Conservation (phyloP, 2,888 invertebrate genomes). For the Beris morrisii region DNA sequence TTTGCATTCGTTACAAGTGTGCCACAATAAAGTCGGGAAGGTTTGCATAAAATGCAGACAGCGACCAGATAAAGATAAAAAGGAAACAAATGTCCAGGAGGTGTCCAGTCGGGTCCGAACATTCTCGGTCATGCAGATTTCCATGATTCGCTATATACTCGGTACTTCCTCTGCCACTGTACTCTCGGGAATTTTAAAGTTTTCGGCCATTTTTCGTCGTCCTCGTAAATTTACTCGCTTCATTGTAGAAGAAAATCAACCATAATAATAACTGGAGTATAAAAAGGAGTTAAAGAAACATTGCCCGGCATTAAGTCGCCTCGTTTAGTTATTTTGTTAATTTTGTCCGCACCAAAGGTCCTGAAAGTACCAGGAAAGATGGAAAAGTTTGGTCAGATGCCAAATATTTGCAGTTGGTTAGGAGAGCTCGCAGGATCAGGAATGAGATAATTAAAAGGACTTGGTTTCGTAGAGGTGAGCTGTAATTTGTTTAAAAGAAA, state of each 20-base stretch:
- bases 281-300: constrained; percentile 12
- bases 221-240: constrained; percentile 16
- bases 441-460: too few relatives aligned
- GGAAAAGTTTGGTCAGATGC: too few relatives aligned
- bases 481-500: too few relatives aligned
- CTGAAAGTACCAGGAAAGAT: too few relatives aligned
- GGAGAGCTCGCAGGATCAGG: too few relatives aligned
- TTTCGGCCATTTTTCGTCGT: constrained; percentile 11
- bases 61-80: constrained; percentile 19
- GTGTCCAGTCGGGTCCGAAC: constrained; percentile 1
- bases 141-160: not conserved
- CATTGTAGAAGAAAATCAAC: constrained; percentile 22
- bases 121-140: not conserved
- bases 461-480: too few relatives aligned
- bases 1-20: constrained; percentile 27
- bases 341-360: too few relatives aligned
- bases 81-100: constrained; percentile 19
- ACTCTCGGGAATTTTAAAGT: constrained; percentile 13
- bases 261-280: constrained; percentile 9
- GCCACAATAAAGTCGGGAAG: constrained; percentile 23
- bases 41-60: constrained; percentile 15
- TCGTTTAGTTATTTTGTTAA: too few relatives aligned
- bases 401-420: too few relatives aligned
- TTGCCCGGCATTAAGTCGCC: too few relatives aligned
- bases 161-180: too few relatives aligned